Percentiles rank a stretch among this genome's conserved stretches.
phyloP scores from a whole-genome alignment of 2,888 invertebrate genomes.

The Andrena dorsata region DNA sequence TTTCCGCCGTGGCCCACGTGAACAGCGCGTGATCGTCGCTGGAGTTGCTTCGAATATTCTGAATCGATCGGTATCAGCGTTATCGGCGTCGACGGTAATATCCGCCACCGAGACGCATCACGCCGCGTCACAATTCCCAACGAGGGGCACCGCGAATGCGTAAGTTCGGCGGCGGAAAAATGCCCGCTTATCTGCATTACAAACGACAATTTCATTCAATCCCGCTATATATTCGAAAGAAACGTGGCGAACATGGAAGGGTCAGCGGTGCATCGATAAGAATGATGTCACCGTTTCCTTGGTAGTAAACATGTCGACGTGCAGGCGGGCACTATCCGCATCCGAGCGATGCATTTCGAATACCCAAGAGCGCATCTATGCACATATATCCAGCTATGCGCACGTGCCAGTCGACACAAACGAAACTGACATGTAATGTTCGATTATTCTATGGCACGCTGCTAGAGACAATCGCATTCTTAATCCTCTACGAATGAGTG shows the following conservation, averaged over 20 bases:
- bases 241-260: not conserved
- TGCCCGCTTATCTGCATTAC: constrained; percentile 15
- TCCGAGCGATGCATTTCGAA: constrained; percentile 12
- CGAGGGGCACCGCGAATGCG: not conserved
- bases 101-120: too few relatives aligned
- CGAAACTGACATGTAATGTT: not conserved
- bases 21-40: not conserved
- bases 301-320: constrained; percentile 10
- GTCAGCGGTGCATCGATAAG: constrained; percentile 28
- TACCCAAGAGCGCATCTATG: not conserved
- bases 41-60: not conserved
- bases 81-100: not conserved
- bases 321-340: constrained; percentile 3
- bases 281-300: constrained; percentile 27
- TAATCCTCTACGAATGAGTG: not conserved
- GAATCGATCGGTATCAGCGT: not conserved
- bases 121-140: not conserved
- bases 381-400: not conserved
- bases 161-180: not conserved
- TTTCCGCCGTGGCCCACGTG: constrained; percentile 10
- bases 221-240: not conserved
- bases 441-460: not conserved
- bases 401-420: constrained; percentile 11
- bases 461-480: not conserved
- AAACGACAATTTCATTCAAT: constrained; percentile 5